phyloP scores from a whole-genome alignment of 2,113 vertebrate species.

The Menura novaehollandiae region DNA sequence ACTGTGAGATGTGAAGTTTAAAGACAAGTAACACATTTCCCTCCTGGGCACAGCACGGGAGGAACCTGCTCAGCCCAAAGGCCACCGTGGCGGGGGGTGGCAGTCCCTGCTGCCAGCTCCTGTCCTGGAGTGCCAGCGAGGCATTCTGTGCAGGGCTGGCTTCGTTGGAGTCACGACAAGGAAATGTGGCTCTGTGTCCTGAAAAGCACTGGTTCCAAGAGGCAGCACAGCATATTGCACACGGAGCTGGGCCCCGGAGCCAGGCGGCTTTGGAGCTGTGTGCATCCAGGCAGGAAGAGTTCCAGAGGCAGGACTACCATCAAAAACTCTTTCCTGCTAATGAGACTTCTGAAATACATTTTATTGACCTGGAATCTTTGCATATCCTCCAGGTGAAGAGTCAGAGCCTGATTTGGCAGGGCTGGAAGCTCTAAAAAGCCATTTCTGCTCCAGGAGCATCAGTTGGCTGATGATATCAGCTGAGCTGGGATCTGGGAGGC shows the following conservation, averaged over 20 bases:
- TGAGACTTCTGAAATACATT: not conserved
- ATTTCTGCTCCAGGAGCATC: not conserved
- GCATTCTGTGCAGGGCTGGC: not conserved
- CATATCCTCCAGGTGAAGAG: not conserved
- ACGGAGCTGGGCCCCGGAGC: not conserved
- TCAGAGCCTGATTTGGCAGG: not conserved
- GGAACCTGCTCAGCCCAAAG: not conserved
- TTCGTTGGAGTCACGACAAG: not conserved
- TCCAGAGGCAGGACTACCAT: not conserved
- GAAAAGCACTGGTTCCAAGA: not conserved
- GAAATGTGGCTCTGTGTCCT: not conserved
- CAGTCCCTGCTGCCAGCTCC: not conserved
- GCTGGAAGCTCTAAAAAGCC: not conserved
- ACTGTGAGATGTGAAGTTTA: not conserved
- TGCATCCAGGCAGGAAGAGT: not conserved
- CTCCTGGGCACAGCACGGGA: not conserved
- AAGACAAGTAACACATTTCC: not conserved
- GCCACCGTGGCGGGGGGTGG: not conserved
- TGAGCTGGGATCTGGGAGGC: not conserved
- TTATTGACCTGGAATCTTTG: not conserved
- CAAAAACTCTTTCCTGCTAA: not conserved
- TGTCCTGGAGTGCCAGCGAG: not conserved
- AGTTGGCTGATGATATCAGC: not conserved
- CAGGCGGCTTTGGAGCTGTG: not conserved
- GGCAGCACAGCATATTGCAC: not conserved